phyloP scores from a whole-genome alignment of 2,797 vertebrate genomes.

The Brachyrhaphis roseni region DNA sequence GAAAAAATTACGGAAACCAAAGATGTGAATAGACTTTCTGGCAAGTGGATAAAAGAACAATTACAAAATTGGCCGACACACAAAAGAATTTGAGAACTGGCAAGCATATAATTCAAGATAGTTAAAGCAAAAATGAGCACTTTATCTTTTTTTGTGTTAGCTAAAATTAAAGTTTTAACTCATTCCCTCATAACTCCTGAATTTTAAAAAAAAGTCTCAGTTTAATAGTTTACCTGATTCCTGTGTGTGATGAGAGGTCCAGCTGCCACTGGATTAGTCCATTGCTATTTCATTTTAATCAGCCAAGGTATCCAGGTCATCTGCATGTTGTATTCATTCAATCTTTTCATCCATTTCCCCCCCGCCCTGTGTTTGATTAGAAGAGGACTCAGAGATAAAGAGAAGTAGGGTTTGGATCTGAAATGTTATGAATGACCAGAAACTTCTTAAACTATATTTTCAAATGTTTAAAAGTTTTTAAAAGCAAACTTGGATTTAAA shows the following conservation, averaged over 20 bases:
- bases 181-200: not conserved
- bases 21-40: not conserved
- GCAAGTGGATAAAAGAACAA: not conserved
- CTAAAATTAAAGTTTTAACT: not conserved
- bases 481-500: not conserved
- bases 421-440: not conserved
- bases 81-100: not conserved
- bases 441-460: not conserved
- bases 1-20: not conserved
- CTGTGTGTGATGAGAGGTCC: constrained; percentile 18
- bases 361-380: not conserved
- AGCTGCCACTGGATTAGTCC: constrained; percentile 10
- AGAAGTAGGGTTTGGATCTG: not conserved
- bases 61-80: not conserved
- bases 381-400: not conserved
- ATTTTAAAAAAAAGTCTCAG: constrained; percentile 30
- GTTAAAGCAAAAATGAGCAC: not conserved
- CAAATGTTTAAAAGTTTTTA: not conserved
- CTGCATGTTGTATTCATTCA: constrained; percentile 1
- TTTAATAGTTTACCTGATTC: constrained; percentile 26
- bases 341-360: constrained; percentile 1
- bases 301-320: constrained; percentile 2
- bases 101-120: not conserved
- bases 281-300: constrained; percentile 13
- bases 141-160: not conserved